phyloP scores from a whole-genome alignment of 2,888 invertebrate species.

The Protodeltote pygarga region DNA sequence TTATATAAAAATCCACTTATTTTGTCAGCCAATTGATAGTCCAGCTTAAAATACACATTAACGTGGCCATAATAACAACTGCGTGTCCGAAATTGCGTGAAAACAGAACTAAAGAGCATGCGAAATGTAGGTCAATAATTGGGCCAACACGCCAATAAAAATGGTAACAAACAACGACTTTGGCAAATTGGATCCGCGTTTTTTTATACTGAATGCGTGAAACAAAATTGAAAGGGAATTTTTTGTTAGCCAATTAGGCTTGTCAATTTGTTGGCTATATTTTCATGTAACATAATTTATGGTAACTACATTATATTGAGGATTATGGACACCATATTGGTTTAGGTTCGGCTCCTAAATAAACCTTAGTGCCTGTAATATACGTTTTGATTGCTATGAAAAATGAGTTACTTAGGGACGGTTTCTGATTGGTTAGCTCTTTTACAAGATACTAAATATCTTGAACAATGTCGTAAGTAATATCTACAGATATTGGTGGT shows the following conservation, averaged over 20 bases:
- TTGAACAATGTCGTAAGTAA: too few species aligned
- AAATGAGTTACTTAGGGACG: conserved; percentile 19
- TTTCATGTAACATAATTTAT: conserved; percentile 34
- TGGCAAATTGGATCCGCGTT: conserved; percentile 49
- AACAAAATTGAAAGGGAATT: conserved; percentile 48
- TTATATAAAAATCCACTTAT: too few species aligned
- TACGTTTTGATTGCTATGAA: conserved; percentile 19
- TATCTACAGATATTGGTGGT: too few species aligned
- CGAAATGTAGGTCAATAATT: conserved; percentile 40
- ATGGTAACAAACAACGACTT: conserved; percentile 47
- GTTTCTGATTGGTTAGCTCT: conserved; percentile 5
- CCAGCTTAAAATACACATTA: conserved; percentile 1
- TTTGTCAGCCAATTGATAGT: too few species aligned
- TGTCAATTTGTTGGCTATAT: conserved; percentile 38
- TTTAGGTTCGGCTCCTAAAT: conserved; percentile 29
- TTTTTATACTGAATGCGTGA: conserved; percentile 43
- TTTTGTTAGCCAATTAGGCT: conserved; percentile 49
- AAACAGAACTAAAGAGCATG: conserved; percentile 25
- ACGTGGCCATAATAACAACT: conserved; percentile 5
- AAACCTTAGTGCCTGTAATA: conserved; percentile 11
- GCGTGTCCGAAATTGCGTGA: conserved; percentile 9
- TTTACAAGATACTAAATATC: too few species aligned
- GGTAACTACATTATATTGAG: conserved; percentile 21
- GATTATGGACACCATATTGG: conserved; percentile 23
- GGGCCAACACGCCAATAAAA: conserved; percentile 43